Evolutionary conservation across 2,113 vertebrate species (phyloP).

Genomic region (Chaenocephalus aceratus): DNA sequence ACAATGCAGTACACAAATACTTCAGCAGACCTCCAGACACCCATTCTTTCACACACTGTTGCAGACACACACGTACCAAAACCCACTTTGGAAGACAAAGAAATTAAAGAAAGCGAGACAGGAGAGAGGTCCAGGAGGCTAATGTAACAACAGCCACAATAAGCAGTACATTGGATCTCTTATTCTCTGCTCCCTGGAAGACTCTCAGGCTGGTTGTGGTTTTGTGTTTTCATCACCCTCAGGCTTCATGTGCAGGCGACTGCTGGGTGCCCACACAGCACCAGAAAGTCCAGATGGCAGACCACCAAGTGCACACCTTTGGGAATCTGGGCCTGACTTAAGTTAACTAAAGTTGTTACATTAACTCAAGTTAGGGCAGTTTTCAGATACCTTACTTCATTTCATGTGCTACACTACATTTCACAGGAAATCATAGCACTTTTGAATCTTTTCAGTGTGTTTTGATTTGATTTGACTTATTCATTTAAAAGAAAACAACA

Average conservation of each 20-base stretch:
- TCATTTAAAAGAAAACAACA: too few species aligned
- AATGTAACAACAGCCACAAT: constrained; percentile 62
- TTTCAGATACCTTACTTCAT: background rate
- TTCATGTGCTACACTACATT: background rate
- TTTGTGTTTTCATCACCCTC: constrained; percentile 49
- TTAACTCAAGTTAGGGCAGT: background rate
- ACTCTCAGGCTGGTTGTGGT: constrained; percentile 41
- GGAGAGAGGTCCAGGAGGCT: constrained; percentile 46
- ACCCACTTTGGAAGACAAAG: constrained; percentile 48
- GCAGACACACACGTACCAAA: constrained; percentile 2
- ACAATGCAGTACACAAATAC: background rate
- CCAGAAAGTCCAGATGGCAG: constrained; percentile 12
- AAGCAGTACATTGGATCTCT: constrained; percentile 70
- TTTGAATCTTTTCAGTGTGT: background rate
- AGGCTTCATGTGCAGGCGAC: constrained; percentile 32
- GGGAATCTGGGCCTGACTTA: background rate
- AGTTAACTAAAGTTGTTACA: background rate
- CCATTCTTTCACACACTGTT: constrained; percentile 17
- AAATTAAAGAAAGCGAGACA: constrained; percentile 48
- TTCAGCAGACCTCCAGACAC: constrained; percentile 36
- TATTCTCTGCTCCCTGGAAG: constrained; percentile 41
- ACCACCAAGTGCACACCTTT: background rate
- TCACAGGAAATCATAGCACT: background rate
- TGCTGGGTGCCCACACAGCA: constrained; percentile 12
- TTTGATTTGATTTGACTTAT: too few species aligned